Evolutionary conservation across 1,140 invertebrate genomes (phyloP), one percentile per base, ranked within the genome.

Genomic region (Ceratina australensis): DNA sequence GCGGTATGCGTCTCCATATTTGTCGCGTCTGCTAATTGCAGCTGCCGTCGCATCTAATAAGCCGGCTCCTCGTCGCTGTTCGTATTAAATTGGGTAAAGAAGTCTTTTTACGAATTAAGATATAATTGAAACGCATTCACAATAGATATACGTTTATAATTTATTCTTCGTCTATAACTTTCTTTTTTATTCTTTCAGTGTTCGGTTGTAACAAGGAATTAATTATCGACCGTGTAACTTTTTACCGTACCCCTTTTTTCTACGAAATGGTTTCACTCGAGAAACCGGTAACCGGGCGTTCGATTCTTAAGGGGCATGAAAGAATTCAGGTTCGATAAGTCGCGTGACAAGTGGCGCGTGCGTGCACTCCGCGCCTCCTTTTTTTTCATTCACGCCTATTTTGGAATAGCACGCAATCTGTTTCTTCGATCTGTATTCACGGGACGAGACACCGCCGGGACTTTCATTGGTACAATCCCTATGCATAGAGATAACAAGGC

Each of bases 301-400:
- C 13, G 18, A 42, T 22, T 18, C 7, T 13, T 8, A 28, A 13
- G 49, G 13, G 10, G 15, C n/a, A 24, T 7, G 18, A n/a, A 24
- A 24, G n/a, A 24, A 28, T 24, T 42, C 5, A 49, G 42, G 20
- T 63, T 15, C 16, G n/a, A 33, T 33, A n/a, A 13, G 4, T 73
- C 69, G 60, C 72, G 49, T 73, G 71, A 64, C 57, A 60, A 26
- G 0, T 24, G 42, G 49, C 42, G 3, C 47, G 71, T 50, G 69
- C 57, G 59, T 72, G 59, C 24, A 24, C 42, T 10, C 33, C 0
- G 60, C n/a, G n/a, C 28, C 56, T n/a, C 28, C 60, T n/a, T 15
- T 42, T 42, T 49, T 22, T 60, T 28, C 47, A 5, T 72, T 63
- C 59, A 16, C 26, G 59, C 59, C 10, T 10, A 15, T 59, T 33